These are phyloP conservation scores for Dysidea cf. avara DNA, from an alignment of 37 sponge, comb jelly and placozoan genomes.

Conservation along the genomic window DNA sequence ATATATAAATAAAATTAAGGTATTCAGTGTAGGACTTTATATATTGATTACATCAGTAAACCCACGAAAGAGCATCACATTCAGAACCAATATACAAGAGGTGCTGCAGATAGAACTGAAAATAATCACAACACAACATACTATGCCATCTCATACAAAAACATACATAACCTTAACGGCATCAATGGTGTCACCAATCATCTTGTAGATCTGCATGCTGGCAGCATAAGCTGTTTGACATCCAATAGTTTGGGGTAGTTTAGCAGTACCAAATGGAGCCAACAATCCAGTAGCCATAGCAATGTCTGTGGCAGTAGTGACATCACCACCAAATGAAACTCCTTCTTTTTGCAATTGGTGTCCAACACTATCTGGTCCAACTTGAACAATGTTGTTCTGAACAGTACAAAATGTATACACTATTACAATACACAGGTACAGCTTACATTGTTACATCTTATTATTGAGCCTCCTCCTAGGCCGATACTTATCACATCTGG, in stretches of 20 bases:
- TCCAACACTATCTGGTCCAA: slow-evolving; percentile 78
- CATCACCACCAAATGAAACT: slow-evolving; percentile 73
- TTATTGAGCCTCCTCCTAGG: slow-evolving; percentile 73
- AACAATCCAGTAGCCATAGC: slow-evolving; percentile 69
- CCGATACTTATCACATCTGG: slow-evolving; percentile 84
- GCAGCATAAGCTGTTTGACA: slow-evolving; percentile 32
- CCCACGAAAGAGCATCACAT: no score
- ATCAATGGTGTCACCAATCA: slow-evolving; percentile 62
- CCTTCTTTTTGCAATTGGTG: slow-evolving; percentile 32
- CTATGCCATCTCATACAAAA: no score
- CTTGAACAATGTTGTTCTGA: background rate
- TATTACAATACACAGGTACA: no score
- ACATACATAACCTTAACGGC: slow-evolving; percentile 84
- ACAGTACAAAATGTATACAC: background rate
- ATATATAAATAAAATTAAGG: no score
- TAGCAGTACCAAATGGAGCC: no score
- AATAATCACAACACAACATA: no score
- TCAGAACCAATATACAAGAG: no score
- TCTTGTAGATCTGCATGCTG: slow-evolving; percentile 51
- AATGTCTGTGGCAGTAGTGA: slow-evolving; percentile 72
- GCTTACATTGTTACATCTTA: slow-evolving; percentile 2
- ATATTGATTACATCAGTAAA: no score
- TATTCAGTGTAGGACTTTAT: no score
- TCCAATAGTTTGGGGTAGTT: background rate
- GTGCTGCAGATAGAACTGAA: no score